Base-by-base conservation (phyloP, 2,888 invertebrate species). In the Bedellia somnulentella region DNA sequence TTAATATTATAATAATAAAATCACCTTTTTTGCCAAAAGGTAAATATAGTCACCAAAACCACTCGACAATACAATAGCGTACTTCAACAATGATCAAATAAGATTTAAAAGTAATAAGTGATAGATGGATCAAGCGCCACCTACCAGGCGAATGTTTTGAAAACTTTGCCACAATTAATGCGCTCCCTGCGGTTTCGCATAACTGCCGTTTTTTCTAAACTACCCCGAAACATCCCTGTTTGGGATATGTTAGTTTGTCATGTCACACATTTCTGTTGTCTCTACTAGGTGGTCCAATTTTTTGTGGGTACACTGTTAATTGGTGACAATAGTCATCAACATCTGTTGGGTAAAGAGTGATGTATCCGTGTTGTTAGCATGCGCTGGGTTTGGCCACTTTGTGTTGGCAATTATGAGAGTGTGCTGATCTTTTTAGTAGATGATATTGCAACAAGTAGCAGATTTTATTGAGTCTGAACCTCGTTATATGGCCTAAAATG, bases 191-290 rank as follows among this genome's bases (percentile, higher is more conserved):
- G 57, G 70, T 52, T 64, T 53, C 46, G 55, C 56, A 46, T 57
- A 51, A 50, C 47, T 44, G 40, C 15, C 11, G 9, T 59, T 63
- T 55, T 55, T 43, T 45, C 24, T 34, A n/a, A n/a, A n/a, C n/a
- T n/a, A n/a, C n/a, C n/a, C n/a, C n/a, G n/a, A n/a, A n/a, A n/a
- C 29, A 37, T 33, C 42, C 45, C 38, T 47, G 51, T 49, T 58
- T 58, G 45, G 51, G 17, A 12, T 29, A 22, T 29, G 9, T 16
- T 9, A 23, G 62, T 58, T 55, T 67, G 70, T 71, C 71, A 71
- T 58, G 68, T 64, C 52, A 47, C 62, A 71, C 70, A 70, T 73
- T 71, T 71, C 49, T 62, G 64, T 66, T 68, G 67, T 71, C 67
- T 68, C 57, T 49, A 49, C 56, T 37, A 51, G 73, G 71, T 70